Conservation (phyloP, 2,797 vertebrate genomes). For the Catharus ustulatus region DNA sequence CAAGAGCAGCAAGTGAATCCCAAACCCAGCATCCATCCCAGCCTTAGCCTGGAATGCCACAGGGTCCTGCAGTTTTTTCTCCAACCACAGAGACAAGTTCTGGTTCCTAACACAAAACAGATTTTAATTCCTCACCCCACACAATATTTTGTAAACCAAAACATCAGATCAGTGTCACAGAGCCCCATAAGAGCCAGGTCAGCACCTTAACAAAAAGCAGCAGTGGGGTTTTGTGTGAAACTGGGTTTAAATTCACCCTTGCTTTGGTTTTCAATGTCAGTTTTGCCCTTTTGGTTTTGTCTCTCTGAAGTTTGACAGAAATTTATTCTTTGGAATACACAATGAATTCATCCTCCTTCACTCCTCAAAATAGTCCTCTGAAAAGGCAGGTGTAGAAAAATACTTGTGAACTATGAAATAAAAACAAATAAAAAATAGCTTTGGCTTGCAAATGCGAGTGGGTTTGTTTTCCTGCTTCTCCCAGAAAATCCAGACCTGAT, state of each 20-base stretch:
- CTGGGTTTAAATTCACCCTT: not conserved
- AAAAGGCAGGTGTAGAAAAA: conserved; percentile 29
- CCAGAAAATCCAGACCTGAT: not conserved
- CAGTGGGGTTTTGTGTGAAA: not conserved
- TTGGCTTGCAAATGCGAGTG: not conserved
- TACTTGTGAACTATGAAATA: not conserved
- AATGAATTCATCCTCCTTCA: not conserved
- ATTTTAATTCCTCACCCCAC: not conserved
- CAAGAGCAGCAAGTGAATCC: not conserved
- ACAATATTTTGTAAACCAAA: not conserved
- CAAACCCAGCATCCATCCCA: not conserved
- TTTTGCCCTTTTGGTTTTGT: not conserved
- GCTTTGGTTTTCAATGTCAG: fast-evolving
- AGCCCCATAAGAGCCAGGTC: not conserved
- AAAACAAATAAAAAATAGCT: not conserved
- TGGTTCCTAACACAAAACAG: not conserved
- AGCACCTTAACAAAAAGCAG: not conserved
- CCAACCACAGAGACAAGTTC: not conserved
- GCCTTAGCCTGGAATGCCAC: not conserved
- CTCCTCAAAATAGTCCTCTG: not conserved
- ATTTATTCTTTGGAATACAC: not conserved
- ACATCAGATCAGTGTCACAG: not conserved
- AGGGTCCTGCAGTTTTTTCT: not conserved
- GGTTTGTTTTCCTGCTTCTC: not conserved
- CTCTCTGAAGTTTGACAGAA: not conserved